phyloP scores from a whole-genome alignment of 2,797 vertebrate genomes.

The Xiphophorus birchmanni region DNA sequence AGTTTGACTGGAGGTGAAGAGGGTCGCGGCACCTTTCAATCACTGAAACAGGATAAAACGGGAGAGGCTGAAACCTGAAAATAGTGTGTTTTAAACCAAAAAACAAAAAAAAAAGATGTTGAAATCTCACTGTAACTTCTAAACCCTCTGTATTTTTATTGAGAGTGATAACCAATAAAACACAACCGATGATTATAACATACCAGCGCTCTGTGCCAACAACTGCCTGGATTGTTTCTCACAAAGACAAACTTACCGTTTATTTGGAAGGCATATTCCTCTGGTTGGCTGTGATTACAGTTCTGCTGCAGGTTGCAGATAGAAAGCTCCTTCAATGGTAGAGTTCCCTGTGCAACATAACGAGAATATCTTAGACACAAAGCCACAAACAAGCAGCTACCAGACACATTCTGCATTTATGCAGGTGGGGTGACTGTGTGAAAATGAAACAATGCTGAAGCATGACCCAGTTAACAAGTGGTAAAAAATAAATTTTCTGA shows the following conservation, averaged over 20 bases:
- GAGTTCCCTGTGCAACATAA: slow-evolving; percentile 82
- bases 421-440: not conserved
- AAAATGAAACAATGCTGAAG: not conserved
- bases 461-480: not conserved
- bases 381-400: not conserved
- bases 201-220: slow-evolving; percentile 27
- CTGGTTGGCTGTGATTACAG: slow-evolving; percentile 76
- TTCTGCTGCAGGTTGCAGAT: slow-evolving; percentile 83
- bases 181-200: slow-evolving; percentile 27
- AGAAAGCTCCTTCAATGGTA: slow-evolving; percentile 89
- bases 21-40: slow-evolving; percentile 71
- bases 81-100: slow-evolving; percentile 34
- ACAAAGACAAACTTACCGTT: slow-evolving; percentile 80
- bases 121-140: slow-evolving; percentile 13
- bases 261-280: slow-evolving; percentile 89
- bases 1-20: slow-evolving; percentile 74
- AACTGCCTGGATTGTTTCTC: slow-evolving; percentile 11
- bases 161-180: slow-evolving; percentile 44
- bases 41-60: slow-evolving; percentile 74
- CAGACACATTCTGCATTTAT: not conserved
- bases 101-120: not conserved
- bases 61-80: slow-evolving; percentile 67
- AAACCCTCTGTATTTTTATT: slow-evolving; percentile 27
- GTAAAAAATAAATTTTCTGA: not conserved
- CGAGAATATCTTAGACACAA: not conserved